Evolutionary conservation across 2,113 vertebrate species (phyloP), one percentile per base, ranked within the genome.

Genomic region (Chionodraco myersi): DNA sequence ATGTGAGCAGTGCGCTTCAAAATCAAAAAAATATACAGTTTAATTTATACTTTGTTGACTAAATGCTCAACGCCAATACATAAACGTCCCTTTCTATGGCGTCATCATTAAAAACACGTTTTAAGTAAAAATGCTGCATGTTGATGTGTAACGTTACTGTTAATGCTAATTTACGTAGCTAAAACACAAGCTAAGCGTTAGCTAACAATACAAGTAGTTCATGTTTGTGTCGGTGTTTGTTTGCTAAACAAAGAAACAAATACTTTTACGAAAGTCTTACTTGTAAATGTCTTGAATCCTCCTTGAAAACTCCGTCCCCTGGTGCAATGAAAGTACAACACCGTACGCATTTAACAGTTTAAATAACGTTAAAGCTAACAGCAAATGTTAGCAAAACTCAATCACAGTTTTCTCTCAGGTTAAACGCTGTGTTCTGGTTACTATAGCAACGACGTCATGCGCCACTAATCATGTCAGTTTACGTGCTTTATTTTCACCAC

Each of bases 341-440:
- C 3, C 2, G 16, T 0, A 16, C 0, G 5, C 1, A 5, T 15
- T 14, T 2, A 12, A 54, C 0, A 34, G 34, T 57, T 75, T 2
- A 44, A n/a, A 49, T 45, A 8, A 21, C 16, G 16, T 21, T 0
- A 63, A 14, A 51, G 54, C 2, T 18, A 14, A 10, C 10, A 11
- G 5, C 6, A 36, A 4, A 18, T 48, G 48, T 74, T 23, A 47
- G 44, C 36, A 16, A 67, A 83, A 69, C 13, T 3, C 26, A 88
- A 89, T 88, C 88, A 87, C 86, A 26, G 61, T 47, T 12, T 64
- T 58, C 26, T 47, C 18, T 59, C 51, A 10, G n/a, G 23, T 10
- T 56, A 6, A 60, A 1, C 10, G 6, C n/a, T 8, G 44, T 84
- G 85, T 69, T 83, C 62, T 75, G 49, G 86, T 93, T 84, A 51